A percentile compares a stretch with the other conserved stretches of the same genome.
phyloP scores from a whole-genome alignment of 2,888 invertebrate species.

The Trissonchulus sp. region DNA sequence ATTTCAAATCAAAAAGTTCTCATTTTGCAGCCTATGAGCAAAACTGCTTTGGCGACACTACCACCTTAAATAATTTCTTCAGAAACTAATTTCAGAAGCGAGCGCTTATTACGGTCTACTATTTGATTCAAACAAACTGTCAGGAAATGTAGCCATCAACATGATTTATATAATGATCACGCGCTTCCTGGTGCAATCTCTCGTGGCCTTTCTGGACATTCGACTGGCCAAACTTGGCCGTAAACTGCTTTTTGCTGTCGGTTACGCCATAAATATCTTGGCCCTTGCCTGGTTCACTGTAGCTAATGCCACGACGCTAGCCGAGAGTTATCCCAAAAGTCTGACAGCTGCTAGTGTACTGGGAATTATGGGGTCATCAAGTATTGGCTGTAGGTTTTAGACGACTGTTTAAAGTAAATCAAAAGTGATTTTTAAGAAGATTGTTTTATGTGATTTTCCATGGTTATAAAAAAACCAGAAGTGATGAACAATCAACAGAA shows the following conservation, averaged over 20 bases:
- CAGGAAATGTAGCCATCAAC: background rate
- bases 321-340: background rate
- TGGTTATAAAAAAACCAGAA: no score
- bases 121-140: background rate
- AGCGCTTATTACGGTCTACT: background rate
- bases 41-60: no score
- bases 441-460: no score
- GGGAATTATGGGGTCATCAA: background rate
- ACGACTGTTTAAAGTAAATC: no score
- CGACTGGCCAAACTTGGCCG: background rate
- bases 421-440: no score
- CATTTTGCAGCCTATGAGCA: no score
- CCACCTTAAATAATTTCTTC: no score
- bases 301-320: background rate
- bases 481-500: no score
- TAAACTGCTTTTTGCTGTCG: background rate
- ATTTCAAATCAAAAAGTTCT: no score
- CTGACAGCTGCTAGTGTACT: background rate
- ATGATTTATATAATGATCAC: background rate
- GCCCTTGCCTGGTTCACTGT: background rate
- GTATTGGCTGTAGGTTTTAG: background rate
- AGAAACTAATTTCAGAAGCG: background rate
- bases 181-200: background rate
- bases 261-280: background rate
- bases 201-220: background rate